A percentile compares a stretch with the other conserved stretches of the same genome.
Evolutionary conservation across 2,113 vertebrate species (phyloP).

Genomic region (Motacilla alba): DNA sequence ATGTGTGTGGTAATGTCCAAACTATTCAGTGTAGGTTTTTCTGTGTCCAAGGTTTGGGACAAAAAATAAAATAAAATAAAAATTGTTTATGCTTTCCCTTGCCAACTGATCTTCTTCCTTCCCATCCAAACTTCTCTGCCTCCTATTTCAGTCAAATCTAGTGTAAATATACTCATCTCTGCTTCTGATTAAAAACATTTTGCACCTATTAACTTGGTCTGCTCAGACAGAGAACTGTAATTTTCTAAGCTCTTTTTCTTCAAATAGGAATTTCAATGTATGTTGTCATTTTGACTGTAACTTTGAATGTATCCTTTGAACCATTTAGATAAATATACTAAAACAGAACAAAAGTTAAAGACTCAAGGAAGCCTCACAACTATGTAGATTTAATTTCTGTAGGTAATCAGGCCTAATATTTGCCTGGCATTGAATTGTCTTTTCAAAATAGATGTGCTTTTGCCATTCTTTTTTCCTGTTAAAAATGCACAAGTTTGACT

Average conservation of each 20-base stretch:
- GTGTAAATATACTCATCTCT: constrained; percentile 45
- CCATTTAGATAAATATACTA: constrained; percentile 20
- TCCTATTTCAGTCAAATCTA: constrained; percentile 42
- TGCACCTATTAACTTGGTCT: constrained; percentile 48
- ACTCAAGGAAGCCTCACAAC: background rate
- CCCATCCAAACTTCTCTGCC: background rate
- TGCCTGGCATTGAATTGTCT: background rate
- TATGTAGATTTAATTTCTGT: constrained; percentile 1
- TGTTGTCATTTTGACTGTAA: background rate
- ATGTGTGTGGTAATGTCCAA: constrained; percentile 49
- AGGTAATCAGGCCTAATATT: constrained; percentile 7
- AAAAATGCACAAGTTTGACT: constrained; percentile 1
- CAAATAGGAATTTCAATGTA: background rate
- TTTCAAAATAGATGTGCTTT: background rate
- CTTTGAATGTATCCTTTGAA: constrained; percentile 25
- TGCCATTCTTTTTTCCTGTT: background rate
- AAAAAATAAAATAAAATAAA: background rate
- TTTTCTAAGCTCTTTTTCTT: constrained; percentile 25
- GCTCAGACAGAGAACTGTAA: background rate
- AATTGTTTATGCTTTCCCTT: constrained; percentile 14
- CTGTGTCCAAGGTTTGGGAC: constrained; percentile 44
- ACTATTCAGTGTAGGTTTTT: background rate
- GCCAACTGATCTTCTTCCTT: constrained; percentile 25
- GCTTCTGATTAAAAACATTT: constrained; percentile 63
- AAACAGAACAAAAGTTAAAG: background rate